Base-by-base conservation (phyloP, 2,113 vertebrate genomes). In the Melanotaenia duboulayi region DNA sequence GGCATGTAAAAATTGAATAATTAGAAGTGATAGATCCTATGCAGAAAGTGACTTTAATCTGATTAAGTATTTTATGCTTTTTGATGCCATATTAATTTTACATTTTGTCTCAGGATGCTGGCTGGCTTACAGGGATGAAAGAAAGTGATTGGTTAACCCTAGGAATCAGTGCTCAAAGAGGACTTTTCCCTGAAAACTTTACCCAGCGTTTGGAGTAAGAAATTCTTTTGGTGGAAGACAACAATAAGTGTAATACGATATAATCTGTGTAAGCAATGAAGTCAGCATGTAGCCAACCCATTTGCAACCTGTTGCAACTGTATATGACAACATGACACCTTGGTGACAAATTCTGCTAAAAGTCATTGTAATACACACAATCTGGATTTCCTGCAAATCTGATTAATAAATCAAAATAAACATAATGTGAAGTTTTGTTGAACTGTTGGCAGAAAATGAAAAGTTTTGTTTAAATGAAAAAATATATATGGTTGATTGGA, bases 121-220 rank as follows among this genome's bases (percentile, higher is more conserved):
- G 97, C 52, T 99, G 97, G 97, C 93, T 99, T 69, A 96, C 96
- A 11, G 97, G 97, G 20, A 86, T 98, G 76, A 96, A 94, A 84
- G 95, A 98, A 82, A 93, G 75, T 0, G 96, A 99, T 17, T 99
- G 97, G 97, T 89, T 94, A 57, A 93, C 95, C 40, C 91, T 92
- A 39, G 95, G 92, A 71, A 86, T 93, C 63, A 88, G 80, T 12
- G 90, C 94, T 55, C 94, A 93, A 7, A 96, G 95, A 93, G 97
- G 97, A 94, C 95, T 99, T 70, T 99, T 99, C 86, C 97, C 97
- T 70, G 96, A 98, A 81, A 99, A 99, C 90, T 99, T 98, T 69
- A 97, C 93, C 2, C 93, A 92, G 50, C 95, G 65, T 68, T 74
- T 97, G 89, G 94, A 96, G 37, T 98, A 95, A 93, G 40, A 67